Conservation (phyloP, 2,888 invertebrate species). For the Eustalomyia histrio region DNA sequence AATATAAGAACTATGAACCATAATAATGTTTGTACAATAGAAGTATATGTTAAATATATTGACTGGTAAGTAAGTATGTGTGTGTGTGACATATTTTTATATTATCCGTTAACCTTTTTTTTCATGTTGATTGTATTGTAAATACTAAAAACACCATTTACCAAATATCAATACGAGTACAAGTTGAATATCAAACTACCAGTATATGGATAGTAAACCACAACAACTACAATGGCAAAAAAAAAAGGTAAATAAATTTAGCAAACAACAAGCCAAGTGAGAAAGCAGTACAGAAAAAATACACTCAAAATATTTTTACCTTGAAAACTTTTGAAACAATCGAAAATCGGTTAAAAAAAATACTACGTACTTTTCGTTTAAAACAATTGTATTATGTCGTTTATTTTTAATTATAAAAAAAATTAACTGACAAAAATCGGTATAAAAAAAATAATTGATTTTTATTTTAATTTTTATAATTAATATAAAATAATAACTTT, state of each 20-base stretch:
- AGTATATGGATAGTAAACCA: neutral
- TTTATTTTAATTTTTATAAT: too few species aligned
- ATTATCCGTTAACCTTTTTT: slow-evolving; percentile 18
- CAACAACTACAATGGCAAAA: neutral
- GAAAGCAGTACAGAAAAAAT: neutral
- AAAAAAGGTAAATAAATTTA: neutral
- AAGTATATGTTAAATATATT: slow-evolving; percentile 29
- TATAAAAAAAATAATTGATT: too few species aligned
- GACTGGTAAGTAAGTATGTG: neutral
- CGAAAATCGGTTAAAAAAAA: too few species aligned
- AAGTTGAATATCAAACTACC: neutral
- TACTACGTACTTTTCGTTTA: too few species aligned
- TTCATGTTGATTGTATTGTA: slow-evolving; percentile 1
- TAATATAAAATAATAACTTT: too few species aligned
- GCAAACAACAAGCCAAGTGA: slow-evolving; percentile 9
- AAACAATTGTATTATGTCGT: too few species aligned
- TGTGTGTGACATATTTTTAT: slow-evolving; percentile 12
- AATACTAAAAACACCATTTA: neutral
- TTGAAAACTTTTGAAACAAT: too few species aligned
- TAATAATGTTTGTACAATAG: neutral
- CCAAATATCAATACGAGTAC: neutral
- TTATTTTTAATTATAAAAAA: too few species aligned
- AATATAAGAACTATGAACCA: slow-evolving; percentile 1
- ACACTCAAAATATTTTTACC: too few species aligned
- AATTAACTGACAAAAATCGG: too few species aligned